Conservation (phyloP, 2,888 invertebrate species). For the Zhengitettix transpicula region DNA sequence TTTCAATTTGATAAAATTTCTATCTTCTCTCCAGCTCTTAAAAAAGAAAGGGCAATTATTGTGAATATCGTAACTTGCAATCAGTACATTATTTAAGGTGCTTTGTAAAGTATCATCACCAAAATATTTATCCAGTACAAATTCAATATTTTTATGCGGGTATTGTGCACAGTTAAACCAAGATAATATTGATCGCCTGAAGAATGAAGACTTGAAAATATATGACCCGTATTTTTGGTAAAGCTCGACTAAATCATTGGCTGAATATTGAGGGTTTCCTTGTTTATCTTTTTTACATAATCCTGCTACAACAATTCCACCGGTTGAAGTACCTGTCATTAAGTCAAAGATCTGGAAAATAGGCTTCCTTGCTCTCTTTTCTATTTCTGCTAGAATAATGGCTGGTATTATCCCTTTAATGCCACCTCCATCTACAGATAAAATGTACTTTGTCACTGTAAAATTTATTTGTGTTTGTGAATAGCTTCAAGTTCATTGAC, state of each 20-base stretch:
- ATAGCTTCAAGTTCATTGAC: neutral
- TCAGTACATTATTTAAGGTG: neutral
- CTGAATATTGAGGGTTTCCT: slow-evolving; percentile 5
- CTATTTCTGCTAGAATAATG: slow-evolving; percentile 1
- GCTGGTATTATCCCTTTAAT: too few species aligned
- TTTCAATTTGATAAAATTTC: neutral
- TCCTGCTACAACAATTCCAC: slow-evolving; percentile 3
- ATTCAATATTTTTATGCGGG: slow-evolving; percentile 2
- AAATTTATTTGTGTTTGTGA: neutral
- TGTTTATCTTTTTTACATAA: slow-evolving; percentile 4
- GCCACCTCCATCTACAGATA: slow-evolving; percentile 3
- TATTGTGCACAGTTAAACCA: neutral
- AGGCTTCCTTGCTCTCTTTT: neutral
- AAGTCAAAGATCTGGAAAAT: slow-evolving; percentile 1
- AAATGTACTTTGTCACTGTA: neutral
- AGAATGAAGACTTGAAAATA: neutral
- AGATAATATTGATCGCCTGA: neutral
- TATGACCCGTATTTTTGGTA: slow-evolving; percentile 1
- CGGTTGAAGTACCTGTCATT: slow-evolving; percentile 2
- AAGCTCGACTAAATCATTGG: slow-evolving; percentile 1
- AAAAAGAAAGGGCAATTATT: slow-evolving; percentile 1
- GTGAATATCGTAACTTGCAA: slow-evolving; percentile 1
- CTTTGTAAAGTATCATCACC: neutral
- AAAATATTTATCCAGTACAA: slow-evolving; percentile 2
- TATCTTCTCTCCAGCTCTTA: slow-evolving; percentile 1